Conservation (phyloP, 1,140 invertebrate genomes). For the Chironomus tepperi region DNA sequence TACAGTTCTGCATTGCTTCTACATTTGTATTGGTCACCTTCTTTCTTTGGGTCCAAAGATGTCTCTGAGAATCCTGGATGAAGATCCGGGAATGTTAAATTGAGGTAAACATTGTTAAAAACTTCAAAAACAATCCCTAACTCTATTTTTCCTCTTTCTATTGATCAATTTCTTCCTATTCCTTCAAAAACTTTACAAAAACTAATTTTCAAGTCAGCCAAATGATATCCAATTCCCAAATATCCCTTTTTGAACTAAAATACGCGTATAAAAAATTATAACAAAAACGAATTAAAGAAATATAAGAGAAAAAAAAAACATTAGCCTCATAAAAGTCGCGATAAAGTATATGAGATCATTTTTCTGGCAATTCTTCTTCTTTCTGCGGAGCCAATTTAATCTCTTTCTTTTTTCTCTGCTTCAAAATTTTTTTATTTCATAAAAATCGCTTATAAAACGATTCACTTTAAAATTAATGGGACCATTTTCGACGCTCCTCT, state of each 20-base stretch:
- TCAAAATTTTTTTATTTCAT: neutral
- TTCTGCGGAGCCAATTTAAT: conserved; percentile 7
- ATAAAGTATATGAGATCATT: conserved; percentile 22
- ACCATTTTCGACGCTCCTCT: neutral
- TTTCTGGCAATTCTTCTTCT: conserved; percentile 17
- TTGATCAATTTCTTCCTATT: too few species aligned
- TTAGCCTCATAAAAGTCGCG: conserved; percentile 5
- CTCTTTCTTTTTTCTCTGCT: neutral
- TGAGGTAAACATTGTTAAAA: too few species aligned
- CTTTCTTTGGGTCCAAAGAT: too few species aligned
- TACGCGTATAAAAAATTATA: neutral
- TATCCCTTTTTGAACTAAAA: neutral
- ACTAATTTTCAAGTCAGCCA: too few species aligned
- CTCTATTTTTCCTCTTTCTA: too few species aligned
- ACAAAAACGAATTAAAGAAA: neutral
- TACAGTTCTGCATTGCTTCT: too few species aligned
- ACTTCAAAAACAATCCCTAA: too few species aligned
- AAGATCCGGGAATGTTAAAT: too few species aligned
- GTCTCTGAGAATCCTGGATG: too few species aligned
- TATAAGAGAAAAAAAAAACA: neutral
- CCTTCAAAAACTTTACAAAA: too few species aligned
- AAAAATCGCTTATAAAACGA: conserved; percentile 14
- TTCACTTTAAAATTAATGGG: neutral
- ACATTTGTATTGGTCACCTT: too few species aligned
- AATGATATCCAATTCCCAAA: too few species aligned